phyloP scores from a whole-genome alignment of 2,113 vertebrate genomes.

The Hippopotamus amphibius region DNA sequence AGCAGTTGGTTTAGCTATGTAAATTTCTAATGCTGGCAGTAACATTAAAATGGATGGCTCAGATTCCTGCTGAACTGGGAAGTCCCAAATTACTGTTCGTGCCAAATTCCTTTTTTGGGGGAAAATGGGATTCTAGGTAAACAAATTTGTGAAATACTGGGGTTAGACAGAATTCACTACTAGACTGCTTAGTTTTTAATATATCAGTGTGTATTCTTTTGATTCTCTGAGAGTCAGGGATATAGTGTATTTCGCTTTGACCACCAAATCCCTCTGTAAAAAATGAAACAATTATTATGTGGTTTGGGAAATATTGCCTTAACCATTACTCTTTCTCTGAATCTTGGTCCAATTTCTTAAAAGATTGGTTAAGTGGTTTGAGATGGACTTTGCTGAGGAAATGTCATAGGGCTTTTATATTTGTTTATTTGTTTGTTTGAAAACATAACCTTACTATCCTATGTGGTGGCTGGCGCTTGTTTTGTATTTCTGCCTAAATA shows the following conservation, averaged over 20 bases:
- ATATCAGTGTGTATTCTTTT: neutral
- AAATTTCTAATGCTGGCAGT: neutral
- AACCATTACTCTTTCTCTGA: neutral
- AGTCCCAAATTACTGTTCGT: neutral
- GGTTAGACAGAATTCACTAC: neutral
- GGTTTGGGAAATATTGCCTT: neutral
- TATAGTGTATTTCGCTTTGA: neutral
- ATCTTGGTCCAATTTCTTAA: constrained; percentile 11
- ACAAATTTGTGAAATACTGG: neutral
- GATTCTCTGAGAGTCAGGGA: neutral
- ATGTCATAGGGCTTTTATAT: neutral
- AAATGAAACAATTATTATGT: neutral
- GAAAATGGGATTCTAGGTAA: neutral
- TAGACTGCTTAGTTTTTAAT: constrained; percentile 25
- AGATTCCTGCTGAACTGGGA: neutral
- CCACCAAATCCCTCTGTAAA: neutral
- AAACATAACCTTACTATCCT: neutral
- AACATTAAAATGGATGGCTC: constrained; percentile 30
- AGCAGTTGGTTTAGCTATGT: constrained; percentile 14
- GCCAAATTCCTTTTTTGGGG: neutral
- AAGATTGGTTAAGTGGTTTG: constrained; percentile 17
- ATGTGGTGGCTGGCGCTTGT: neutral
- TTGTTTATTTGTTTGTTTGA: neutral
- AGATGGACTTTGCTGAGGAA: neutral
- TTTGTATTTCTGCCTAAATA: neutral